These are phyloP conservation scores for Rhinogobius similis DNA, from an alignment of 2,113 vertebrate species.

Conservation along the genomic window DNA sequence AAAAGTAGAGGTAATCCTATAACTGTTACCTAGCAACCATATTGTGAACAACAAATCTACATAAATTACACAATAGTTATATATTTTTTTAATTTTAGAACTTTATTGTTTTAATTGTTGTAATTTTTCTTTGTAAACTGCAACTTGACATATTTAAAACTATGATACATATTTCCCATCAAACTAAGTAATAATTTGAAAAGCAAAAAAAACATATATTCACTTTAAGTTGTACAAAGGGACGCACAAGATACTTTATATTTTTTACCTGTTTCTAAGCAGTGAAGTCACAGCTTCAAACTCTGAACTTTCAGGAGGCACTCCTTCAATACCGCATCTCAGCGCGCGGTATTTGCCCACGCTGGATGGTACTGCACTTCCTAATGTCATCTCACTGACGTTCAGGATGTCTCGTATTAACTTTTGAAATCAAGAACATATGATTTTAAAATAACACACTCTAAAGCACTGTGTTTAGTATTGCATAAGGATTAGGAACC, in stretches of 20 bases:
- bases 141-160: too few relatives aligned
- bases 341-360: slow-evolving; percentile 85
- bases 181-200: too few relatives aligned
- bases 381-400: slow-evolving; percentile 78
- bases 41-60: too few relatives aligned
- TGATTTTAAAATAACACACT: background rate
- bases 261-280: slow-evolving; percentile 57
- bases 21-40: too few relatives aligned
- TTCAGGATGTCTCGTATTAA: slow-evolving; percentile 84
- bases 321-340: slow-evolving; percentile 80
- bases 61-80: too few relatives aligned
- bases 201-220: too few relatives aligned
- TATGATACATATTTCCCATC: too few relatives aligned
- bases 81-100: too few relatives aligned
- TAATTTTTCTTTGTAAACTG: too few relatives aligned
- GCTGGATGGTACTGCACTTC: slow-evolving; percentile 66
- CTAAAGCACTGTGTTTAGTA: background rate
- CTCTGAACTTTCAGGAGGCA: slow-evolving; percentile 70
- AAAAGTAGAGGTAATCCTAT: too few relatives aligned
- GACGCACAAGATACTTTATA: background rate
- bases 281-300: slow-evolving; percentile 70
- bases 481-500: background rate
- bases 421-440: slow-evolving; percentile 54
- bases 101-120: too few relatives aligned
- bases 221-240: too few relatives aligned